Percentiles rank a stretch among this genome's conserved stretches.
These are phyloP conservation scores for Meteorus colon DNA, from an alignment of 2,888 invertebrate genomes.

Conservation along the genomic window DNA sequence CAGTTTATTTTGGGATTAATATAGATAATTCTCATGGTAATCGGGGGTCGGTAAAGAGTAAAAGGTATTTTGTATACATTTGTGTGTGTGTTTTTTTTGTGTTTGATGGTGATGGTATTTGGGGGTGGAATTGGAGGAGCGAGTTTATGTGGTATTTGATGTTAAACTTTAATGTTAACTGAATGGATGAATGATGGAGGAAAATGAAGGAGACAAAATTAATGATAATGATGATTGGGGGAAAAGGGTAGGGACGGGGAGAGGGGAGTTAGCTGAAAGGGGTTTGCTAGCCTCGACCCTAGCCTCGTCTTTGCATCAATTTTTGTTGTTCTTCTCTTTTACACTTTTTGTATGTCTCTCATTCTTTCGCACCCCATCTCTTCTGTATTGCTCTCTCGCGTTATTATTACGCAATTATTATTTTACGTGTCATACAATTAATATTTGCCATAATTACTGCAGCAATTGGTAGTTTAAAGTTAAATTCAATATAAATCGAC, in stretches of 20 bases:
- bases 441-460: constrained; percentile 61
- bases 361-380: constrained; percentile 35
- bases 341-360: constrained; percentile 11
- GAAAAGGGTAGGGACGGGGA: constrained; percentile 33
- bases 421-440: constrained; percentile 41
- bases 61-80: constrained; percentile 52
- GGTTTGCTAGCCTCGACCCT: constrained; percentile 71
- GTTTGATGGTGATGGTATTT: constrained; percentile 12
- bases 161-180: constrained; percentile 42
- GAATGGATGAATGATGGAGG: constrained; percentile 37
- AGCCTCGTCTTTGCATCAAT: constrained; percentile 68
- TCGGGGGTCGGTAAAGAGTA: constrained; percentile 64
- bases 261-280: constrained; percentile 43
- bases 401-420: constrained; percentile 11
- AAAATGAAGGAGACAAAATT: constrained; percentile 19
- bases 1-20: constrained; percentile 70
- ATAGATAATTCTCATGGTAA: constrained; percentile 69
- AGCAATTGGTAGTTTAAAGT: constrained; percentile 67
- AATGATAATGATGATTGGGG: constrained; percentile 24
- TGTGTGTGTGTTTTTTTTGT: constrained; percentile 41
- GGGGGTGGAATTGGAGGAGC: constrained; percentile 10
- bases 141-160: constrained; percentile 6
- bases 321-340: constrained; percentile 41
- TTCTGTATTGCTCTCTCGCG: constrained; percentile 45
- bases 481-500: constrained; percentile 59